These are phyloP conservation scores for Conus betulinus DNA, from an alignment of 1,140 invertebrate genomes.

Conservation along the genomic window DNA sequence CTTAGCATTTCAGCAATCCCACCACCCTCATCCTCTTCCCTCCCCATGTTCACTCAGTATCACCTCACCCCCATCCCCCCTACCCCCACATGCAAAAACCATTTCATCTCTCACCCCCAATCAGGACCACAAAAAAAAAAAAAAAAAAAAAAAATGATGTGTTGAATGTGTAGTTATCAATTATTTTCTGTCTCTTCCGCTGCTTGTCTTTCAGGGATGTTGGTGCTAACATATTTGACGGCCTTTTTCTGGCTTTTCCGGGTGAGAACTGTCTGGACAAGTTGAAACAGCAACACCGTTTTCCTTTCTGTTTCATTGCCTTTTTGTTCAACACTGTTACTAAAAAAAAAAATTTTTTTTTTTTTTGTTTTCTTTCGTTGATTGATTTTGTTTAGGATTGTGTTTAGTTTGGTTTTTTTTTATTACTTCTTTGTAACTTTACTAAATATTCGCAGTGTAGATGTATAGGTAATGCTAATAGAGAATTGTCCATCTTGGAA, in stretches of 20 bases:
- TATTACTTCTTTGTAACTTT: too few species aligned
- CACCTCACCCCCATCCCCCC: too few species aligned
- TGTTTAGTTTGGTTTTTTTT: too few species aligned
- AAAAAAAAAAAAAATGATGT: too few species aligned
- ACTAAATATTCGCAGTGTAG: too few species aligned
- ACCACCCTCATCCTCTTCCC: too few species aligned
- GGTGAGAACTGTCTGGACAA: constrained; percentile 78
- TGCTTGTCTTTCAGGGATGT: constrained; percentile 84
- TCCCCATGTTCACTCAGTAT: too few species aligned
- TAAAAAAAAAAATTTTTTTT: background rate
- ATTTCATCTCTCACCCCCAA: background rate
- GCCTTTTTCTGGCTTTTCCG: constrained; percentile 93
- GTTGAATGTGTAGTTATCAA: background rate
- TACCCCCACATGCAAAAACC: too few species aligned
- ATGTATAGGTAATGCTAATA: too few species aligned
- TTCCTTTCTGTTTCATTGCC: background rate
- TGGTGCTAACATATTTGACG: constrained; percentile 94
- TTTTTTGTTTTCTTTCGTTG: background rate
- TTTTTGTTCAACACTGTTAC: background rate
- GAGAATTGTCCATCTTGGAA: too few species aligned
- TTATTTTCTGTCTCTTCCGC: background rate
- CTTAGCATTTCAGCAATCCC: too few species aligned
- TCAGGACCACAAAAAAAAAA: too few species aligned
- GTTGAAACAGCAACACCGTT: background rate
- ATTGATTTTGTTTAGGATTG: background rate